Base-by-base conservation (phyloP, 2,797 vertebrate genomes). In the Holocentrus rufus region DNA sequence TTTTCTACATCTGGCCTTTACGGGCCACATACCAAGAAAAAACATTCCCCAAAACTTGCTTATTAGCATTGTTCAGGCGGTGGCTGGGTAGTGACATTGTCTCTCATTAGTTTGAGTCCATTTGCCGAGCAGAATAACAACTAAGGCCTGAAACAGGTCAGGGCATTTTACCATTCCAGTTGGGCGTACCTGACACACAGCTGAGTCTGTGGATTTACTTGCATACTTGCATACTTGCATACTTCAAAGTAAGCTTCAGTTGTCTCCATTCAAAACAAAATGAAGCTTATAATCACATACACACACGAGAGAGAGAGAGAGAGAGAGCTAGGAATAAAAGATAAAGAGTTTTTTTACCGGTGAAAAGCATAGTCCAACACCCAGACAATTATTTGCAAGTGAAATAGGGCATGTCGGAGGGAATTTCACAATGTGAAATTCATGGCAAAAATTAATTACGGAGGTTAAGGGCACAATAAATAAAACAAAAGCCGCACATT, bases 381-480 rank as follows among this genome's bases (percentile, higher is more conserved):
- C 42, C 50, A 83, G 66, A 76, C 70, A 65, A 76, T 89, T 79
- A 88, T 88, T 81, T 86, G 78, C 74, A 79, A 81, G 84, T 84
- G 83, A 90, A 90, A 88, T 78, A 72, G 71, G 74, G 72, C 78
- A 74, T 84, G 76, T 85, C 53, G 3, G 44, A 70, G 68, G 71
- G 62, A 88, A 86, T 84, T 73, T 87, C 55, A 70, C 76, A 54
- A 84, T 88, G 78, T 79, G 56, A 87, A 76, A 89, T 81, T 46
- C 80, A 85, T 73, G 53, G 57, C 63, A 58, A 86, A 27, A 86
- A 88, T 88, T 88, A 89, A 92, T 93, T 83, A 85, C 69, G 68
- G 27, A 81, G 86, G 84, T 89, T 89, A 85, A 89, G 75, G 84
- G 62, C 80, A 85, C 70, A 85, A 72, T 83, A 85, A 88, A 80